A percentile compares a stretch with the other conserved stretches of the same genome.
Evolutionary conservation across 2,888 invertebrate species (phyloP).

Genomic region (Macrophya annulata): DNA sequence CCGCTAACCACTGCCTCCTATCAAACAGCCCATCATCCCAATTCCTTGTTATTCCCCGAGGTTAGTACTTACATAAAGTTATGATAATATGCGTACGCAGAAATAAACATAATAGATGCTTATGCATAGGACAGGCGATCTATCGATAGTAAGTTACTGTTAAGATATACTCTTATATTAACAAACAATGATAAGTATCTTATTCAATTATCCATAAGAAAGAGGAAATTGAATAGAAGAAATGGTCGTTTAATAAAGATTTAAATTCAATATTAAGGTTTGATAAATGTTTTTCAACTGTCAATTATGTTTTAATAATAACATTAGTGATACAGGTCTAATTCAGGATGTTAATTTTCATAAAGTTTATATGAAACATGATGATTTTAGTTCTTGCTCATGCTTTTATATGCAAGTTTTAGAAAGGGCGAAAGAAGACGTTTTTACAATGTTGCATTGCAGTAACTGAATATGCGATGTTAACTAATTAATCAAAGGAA

Average conservation of each 20-base stretch:
- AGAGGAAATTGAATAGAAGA: not conserved
- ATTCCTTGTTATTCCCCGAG: slow-evolving; percentile 61
- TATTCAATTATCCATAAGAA: not conserved
- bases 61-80: slow-evolving; percentile 46
- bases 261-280: not conserved
- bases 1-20: slow-evolving; percentile 79
- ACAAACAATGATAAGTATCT: not conserved
- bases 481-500: not conserved
- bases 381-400: not conserved
- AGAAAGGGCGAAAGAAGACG: not conserved
- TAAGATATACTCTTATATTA: not conserved
- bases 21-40: slow-evolving; percentile 71
- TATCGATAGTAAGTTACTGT: not conserved
- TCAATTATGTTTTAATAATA: no score
- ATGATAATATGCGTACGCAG: slow-evolving; percentile 34
- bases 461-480: not conserved
- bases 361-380: not conserved
- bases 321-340: no score
- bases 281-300: not conserved
- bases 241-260: not conserved
- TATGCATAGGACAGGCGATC: not conserved
- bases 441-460: not conserved
- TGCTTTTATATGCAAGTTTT: not conserved
- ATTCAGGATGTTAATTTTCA: no score
- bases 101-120: slow-evolving; percentile 25